Evolutionary conservation across 2,797 vertebrate genomes (phyloP).

Genomic region (Amblyopsis hoosieri): DNA sequence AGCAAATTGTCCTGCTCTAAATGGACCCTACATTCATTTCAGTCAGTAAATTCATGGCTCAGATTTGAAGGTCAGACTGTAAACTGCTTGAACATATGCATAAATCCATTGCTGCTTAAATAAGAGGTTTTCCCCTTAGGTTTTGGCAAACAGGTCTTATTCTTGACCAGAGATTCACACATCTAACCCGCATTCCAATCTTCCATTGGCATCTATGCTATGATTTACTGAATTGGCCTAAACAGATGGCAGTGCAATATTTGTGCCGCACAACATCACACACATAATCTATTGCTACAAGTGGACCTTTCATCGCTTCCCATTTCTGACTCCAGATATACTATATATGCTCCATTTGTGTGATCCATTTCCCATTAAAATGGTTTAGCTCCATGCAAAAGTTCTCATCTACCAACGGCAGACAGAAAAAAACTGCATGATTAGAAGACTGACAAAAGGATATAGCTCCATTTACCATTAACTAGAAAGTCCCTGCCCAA

Average conservation of each 20-base stretch:
- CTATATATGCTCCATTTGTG: constrained; percentile 61
- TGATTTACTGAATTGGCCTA: constrained; percentile 74
- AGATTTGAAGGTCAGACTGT: constrained; percentile 79
- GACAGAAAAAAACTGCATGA: constrained; percentile 31
- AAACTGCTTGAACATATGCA: constrained; percentile 76
- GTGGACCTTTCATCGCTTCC: constrained; percentile 73
- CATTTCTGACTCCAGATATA: constrained; percentile 61
- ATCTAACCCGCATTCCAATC: constrained; percentile 73
- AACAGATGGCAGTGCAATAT: constrained; percentile 79
- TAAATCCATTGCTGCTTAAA: constrained; percentile 73
- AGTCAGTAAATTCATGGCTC: constrained; percentile 79
- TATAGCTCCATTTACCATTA: constrained; percentile 64
- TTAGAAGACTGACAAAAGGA: constrained; percentile 61
- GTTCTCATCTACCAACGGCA: constrained; percentile 14
- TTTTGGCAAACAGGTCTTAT: constrained; percentile 76
- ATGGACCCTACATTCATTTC: constrained; percentile 78
- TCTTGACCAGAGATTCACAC: constrained; percentile 70
- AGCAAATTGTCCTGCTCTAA: constrained; percentile 63
- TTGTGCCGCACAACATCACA: constrained; percentile 76
- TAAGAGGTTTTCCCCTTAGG: constrained; percentile 25
- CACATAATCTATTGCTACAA: constrained; percentile 77
- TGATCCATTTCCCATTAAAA: constrained; percentile 54
- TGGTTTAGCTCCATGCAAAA: constrained; percentile 58
- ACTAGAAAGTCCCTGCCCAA: constrained; percentile 55
- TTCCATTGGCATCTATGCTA: constrained; percentile 77